Conservation (phyloP, 2,797 vertebrate species). For the Prunella strophiata region DNA sequence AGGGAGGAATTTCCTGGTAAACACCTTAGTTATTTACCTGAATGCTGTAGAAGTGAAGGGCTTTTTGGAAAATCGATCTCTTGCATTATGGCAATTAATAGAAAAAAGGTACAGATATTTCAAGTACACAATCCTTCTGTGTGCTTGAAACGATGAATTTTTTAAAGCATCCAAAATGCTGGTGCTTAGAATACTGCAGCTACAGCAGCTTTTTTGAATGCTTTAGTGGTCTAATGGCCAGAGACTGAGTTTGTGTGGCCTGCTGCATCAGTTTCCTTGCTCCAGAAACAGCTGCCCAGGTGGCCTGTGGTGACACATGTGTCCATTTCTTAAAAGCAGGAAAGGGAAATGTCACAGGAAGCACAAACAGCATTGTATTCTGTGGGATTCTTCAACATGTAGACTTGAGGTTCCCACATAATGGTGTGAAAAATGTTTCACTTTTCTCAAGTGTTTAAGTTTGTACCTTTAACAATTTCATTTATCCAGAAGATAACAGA, state of each 20-base stretch:
- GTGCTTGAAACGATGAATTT: background rate
- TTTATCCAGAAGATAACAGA: background rate
- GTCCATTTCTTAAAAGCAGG: background rate
- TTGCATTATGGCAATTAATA: background rate
- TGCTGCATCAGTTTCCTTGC: background rate
- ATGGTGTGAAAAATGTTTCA: background rate
- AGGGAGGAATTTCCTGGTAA: slow-evolving; percentile 85
- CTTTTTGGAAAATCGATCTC: background rate
- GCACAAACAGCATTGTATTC: background rate
- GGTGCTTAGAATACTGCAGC: background rate
- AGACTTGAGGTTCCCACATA: background rate
- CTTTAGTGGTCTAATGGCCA: background rate
- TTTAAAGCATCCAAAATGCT: background rate
- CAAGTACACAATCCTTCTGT: background rate
- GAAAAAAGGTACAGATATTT: background rate
- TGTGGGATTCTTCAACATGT: background rate
- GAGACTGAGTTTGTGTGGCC: background rate
- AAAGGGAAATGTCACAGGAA: background rate
- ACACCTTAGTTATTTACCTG: background rate
- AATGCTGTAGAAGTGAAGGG: background rate
- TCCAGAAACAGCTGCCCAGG: background rate
- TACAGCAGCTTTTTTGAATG: background rate
- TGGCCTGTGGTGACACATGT: background rate
- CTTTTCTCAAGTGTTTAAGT: background rate
- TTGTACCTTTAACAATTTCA: background rate